Base-by-base conservation (phyloP, 2,888 invertebrate genomes). In the Ethmia dodecea region DNA sequence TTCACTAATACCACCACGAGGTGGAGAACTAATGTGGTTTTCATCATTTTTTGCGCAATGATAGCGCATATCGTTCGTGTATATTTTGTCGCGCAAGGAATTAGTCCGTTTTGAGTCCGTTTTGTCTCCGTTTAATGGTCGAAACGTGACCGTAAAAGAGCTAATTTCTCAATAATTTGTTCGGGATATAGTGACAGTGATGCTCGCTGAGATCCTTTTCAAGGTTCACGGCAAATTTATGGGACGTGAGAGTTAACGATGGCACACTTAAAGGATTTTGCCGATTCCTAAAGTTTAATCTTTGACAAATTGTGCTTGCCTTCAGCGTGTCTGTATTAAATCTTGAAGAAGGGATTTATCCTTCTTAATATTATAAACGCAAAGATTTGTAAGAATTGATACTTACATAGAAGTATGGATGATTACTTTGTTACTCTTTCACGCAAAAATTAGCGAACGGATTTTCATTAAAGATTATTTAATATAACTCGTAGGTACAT, bases 11-110 rank as follows among this genome's bases (percentile, higher is more conserved):
- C n/a, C 9, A 22, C 22, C 9, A 22, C 8, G n/a, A 22, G 9
- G 9, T 8, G 9, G n/a, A 22, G 9, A 22, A n/a, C 8, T n/a
- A 22, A 4, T 1, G 3, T 41, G 43, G 47, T 54, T 44, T 47
- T 49, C 39, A 42, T 52, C n/a, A n/a, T 78, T 79, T 80, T 86
- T 86, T 86, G 84, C 84, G 86, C 81, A 86, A 86, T 83, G 86
- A 84, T 80, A 83, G 55, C 64, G 54, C 45, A 31, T 31, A 28
- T 50, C 49, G 73, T 79, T 73, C 86, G 84, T 86, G 84, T 66
- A 81, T 78, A 81, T 80, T 75, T 64, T 65, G 69, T 70, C 70
- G 65, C 61, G 65, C 67, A 63, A 71, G 80, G 86, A 79, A 80
- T 86, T 86, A 86, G 74, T 55, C 47, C 64, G 78, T 81, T 84